These are phyloP conservation scores for Stichopus horrens DNA, from an alignment of 53 echinoderm and acorn worm species.

Conservation along the genomic window DNA sequence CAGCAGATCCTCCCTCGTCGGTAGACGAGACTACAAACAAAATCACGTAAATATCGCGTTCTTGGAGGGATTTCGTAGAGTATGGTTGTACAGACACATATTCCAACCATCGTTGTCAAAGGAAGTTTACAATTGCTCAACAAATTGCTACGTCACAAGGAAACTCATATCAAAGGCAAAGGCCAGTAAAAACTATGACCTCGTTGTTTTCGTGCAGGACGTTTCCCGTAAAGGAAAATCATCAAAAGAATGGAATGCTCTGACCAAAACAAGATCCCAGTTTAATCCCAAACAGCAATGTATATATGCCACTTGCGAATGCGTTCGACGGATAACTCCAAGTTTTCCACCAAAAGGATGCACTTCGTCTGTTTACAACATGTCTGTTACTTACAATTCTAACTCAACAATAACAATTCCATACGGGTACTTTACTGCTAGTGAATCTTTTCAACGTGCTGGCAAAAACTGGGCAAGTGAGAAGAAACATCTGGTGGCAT, in stretches of 20 bases:
- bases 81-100: not conserved
- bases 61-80: not conserved
- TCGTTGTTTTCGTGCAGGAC: constrained; percentile 9
- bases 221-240: not conserved
- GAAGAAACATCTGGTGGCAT: constrained; percentile 11
- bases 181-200: not conserved
- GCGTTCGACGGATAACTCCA: not conserved
- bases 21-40: not conserved
- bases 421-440: not conserved
- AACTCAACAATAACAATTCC: constrained; percentile 19
- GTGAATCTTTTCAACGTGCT: too few relatives aligned
- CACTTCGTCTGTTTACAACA: not conserved
- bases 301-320: constrained; percentile 29
- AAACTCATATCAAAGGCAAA: not conserved
- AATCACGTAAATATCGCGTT: not conserved
- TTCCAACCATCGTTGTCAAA: not conserved
- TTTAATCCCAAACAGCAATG: constrained; percentile 18
- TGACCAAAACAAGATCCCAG: not conserved
- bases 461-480: not conserved
- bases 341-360: not conserved
- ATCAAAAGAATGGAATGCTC: not conserved
- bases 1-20: too few relatives aligned
- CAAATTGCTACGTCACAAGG: not conserved
- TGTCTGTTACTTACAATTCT: constrained; percentile 29
- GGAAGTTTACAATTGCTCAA: not conserved